phyloP scores from a whole-genome alignment of 2,888 invertebrate species.

The Hirtodrosophila cameraria region DNA sequence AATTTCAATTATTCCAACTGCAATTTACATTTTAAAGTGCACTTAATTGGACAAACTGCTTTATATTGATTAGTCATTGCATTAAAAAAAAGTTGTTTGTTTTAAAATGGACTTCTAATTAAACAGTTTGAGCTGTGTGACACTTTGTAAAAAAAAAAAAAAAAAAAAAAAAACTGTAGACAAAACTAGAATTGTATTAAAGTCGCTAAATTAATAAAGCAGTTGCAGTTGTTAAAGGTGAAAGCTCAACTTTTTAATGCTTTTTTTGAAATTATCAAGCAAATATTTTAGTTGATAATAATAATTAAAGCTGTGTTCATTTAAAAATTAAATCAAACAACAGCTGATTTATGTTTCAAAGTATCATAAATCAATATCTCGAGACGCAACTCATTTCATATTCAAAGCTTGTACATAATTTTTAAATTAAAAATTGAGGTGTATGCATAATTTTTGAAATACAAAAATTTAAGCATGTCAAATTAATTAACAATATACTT shows the following conservation, averaged over 20 bases:
- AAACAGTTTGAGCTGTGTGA: constrained; percentile 5
- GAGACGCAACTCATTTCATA: constrained; percentile 8
- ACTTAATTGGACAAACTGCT: neutral
- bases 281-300: constrained; percentile 18
- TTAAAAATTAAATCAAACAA: constrained; percentile 1
- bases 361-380: constrained; percentile 37
- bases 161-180: no score
- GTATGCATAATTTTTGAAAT: constrained; percentile 5
- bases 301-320: constrained; percentile 8
- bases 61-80: constrained; percentile 4
- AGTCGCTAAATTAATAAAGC: constrained; percentile 1
- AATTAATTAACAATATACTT: no score
- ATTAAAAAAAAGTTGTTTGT: neutral
- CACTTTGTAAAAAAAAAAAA: neutral
- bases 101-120: constrained; percentile 11
- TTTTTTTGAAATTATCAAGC: neutral
- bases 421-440: neutral
- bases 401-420: constrained; percentile 8
- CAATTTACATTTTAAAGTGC: neutral
- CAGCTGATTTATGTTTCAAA: constrained; percentile 23
- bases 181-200: no score
- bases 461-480: no score
- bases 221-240: constrained; percentile 1
- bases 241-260: constrained; percentile 11
- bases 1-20: constrained; percentile 1